Evolutionary conservation across 2,888 invertebrate genomes (phyloP), one percentile per base, ranked within the genome.

Genomic region (Prenolepis imparis): DNA sequence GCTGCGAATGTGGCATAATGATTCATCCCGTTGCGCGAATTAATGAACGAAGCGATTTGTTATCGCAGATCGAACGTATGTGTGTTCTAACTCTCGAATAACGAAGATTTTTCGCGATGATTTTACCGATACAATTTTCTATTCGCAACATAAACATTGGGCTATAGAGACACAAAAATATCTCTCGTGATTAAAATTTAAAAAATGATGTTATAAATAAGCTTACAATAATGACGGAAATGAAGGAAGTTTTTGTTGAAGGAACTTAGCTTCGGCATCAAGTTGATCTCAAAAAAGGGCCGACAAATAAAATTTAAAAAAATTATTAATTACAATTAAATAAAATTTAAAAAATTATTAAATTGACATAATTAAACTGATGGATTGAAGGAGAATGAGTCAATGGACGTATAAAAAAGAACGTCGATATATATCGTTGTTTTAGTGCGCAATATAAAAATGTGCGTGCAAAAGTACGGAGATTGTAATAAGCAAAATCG

Each of bases 401-500:
- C 5, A 44, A 39, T n/a, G n/a, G 21, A n/a, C 11, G 12, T n/a
- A 21, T 57, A 41, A 61, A 73, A 61, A 9, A 18, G 5, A 6
- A n/a, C 44, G 57, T 61, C 72, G 3, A 28, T 41, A 55, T 68
- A 4, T 36, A 44, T 57, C 41, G 21, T 52, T 70, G 70, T 6
- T 63, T 55, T 52, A 48, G 72, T 24, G 44, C 63, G 48, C 52
- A 21, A 67, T 59, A 55, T 55, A 83, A 85, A 81, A 85, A 81
- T 82, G 75, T 73, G 64, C 39, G 41, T 72, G 63, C 52, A 44
- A 55, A 74, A 84, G 21, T 41, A 83, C 64, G 61, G 83, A 83
- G n/a, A n/a, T 75, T 82, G 70, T 75, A 84, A 52, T 75, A 84
- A 52, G 70, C 84, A 72, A 77, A 74, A 83, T 75, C 63, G 63